Evolutionary conservation across 92 coral and sea anemone species (phyloP).

Genomic region (Porites rus): DNA sequence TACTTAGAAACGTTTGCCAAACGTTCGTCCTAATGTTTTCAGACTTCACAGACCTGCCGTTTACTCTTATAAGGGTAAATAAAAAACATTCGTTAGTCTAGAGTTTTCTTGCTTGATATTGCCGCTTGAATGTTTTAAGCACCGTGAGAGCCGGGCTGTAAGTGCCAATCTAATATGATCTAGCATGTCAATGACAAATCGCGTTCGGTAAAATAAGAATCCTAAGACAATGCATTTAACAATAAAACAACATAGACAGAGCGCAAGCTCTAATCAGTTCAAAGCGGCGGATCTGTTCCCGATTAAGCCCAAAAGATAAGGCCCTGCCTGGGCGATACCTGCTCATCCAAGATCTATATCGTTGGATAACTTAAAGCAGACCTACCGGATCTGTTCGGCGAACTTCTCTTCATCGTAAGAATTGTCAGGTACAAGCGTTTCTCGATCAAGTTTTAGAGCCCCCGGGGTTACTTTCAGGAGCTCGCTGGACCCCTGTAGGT

Average conservation of each 20-base stretch:
- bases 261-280: neutral
- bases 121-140: neutral
- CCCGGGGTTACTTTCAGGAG: constrained; percentile 23
- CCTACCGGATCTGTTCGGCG: constrained; percentile 24
- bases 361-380: neutral
- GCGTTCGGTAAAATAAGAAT: neutral
- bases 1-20: neutral
- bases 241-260: constrained; percentile 41
- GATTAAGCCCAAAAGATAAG: neutral
- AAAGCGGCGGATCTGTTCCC: constrained; percentile 39
- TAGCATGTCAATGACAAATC: neutral
- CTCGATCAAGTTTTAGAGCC: constrained; percentile 12
- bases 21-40: neutral
- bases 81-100: neutral
- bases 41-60: neutral
- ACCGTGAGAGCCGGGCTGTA: neutral
- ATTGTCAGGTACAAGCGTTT: constrained; percentile 19
- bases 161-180: neutral
- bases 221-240: constrained; percentile 18
- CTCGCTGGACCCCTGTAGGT: constrained; percentile 39
- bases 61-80: constrained; percentile 10
- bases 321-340: neutral
- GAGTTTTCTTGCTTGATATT: neutral
- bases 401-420: neutral
- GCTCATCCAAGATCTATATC: neutral